Base-by-base conservation (phyloP, 2,113 vertebrate genomes). In the Cyphotilapia sp. region DNA sequence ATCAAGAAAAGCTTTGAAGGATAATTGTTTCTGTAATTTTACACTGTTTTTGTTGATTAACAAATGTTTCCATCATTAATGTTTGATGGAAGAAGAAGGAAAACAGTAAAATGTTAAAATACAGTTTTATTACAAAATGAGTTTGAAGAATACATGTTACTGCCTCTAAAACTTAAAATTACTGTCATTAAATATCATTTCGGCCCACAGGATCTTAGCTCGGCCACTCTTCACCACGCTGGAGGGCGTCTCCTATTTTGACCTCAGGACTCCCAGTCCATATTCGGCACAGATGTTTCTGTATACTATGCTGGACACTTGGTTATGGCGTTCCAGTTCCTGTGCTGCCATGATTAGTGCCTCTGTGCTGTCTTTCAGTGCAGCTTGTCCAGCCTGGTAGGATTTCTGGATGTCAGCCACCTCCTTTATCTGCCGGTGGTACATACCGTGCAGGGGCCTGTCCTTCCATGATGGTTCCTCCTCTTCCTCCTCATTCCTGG, bases 391-490 rank as follows among this genome's bases (percentile, higher is more conserved):
- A 33, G 14, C 5, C 57, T 61, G 29, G 29, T 61, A 33, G 57
- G 0, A 9, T 0, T 31, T 10, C 3, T 61, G 16, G 57, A 61
- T 0, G 0, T 10, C 16, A 4, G 57, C 0, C 29, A 19, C 57
- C 2, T 61, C 29, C 27, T 31, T 1, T 31, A 61, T 31, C 29
- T 61, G 57, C 0, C 0, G 8, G 29, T 61, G 57, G 57, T 17
- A 56, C 53, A 54, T 1, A 59, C 3, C 0, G 3, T 31, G 27
- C 29, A 61, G 57, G 57, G 8, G 1, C 57, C 14, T 6, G 57
- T 61, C 2, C 29, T 61, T 17, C 53, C 27, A 61, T 0, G 8
- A 59, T 59, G 13, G 1, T 31, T 17, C 56, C 56, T 59, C 56
- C 4, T 57, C 13, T 57, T 9, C 54, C 56, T 29, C 56, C 1